Percentiles rank a stretch among this genome's conserved stretches.
These are phyloP conservation scores for Sterrhoptilus dennistouni DNA, from an alignment of 2,113 vertebrate genomes.

Conservation along the genomic window DNA sequence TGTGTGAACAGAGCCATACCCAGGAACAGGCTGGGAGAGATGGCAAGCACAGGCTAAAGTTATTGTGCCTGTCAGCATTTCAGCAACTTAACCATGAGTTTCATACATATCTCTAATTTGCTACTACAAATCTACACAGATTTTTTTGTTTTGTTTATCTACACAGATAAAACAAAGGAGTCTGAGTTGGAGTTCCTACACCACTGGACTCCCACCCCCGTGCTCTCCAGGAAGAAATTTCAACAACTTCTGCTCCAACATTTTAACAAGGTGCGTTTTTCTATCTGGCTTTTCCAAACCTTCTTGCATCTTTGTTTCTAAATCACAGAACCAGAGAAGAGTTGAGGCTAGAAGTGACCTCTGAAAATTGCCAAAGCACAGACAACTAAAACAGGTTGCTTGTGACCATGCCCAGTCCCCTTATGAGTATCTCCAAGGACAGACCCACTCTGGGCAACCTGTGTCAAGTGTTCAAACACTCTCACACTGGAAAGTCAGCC, in stretches of 20 bases:
- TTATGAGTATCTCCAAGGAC: neutral
- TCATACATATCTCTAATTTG: neutral
- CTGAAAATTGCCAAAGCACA: neutral
- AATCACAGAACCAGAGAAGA: neutral
- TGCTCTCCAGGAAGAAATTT: neutral
- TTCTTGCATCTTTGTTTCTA: neutral
- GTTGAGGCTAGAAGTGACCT: neutral
- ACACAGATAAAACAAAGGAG: neutral
- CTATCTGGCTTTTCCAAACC: neutral
- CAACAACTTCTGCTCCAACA: neutral
- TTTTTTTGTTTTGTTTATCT: no score
- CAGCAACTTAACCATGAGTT: neutral
- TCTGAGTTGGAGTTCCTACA: neutral
- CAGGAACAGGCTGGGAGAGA: neutral
- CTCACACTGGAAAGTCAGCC: neutral
- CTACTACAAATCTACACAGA: neutral
- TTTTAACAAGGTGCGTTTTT: neutral
- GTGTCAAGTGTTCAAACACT: neutral
- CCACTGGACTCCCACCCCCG: neutral
- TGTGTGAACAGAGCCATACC: neutral
- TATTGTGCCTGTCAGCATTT: neutral
- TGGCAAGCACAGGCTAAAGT: neutral
- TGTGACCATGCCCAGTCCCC: fast-evolving
- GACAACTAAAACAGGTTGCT: neutral
- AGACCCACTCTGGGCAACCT: neutral